Evolutionary conservation across 2,113 vertebrate species (phyloP).

Genomic region (Rhinopithecus roxellana): DNA sequence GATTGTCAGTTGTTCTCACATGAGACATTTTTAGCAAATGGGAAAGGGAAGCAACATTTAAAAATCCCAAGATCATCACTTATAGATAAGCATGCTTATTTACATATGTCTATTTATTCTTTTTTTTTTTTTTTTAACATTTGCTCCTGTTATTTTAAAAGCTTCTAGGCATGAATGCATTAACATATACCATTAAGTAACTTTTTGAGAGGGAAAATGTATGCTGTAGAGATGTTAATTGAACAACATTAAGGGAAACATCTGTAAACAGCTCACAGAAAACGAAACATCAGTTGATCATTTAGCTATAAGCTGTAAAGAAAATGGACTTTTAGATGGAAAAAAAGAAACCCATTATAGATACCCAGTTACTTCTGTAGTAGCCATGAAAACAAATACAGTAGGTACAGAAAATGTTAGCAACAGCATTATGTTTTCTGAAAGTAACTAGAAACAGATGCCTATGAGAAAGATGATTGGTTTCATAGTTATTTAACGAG

Average conservation of each 20-base stretch:
- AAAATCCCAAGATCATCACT: not conserved
- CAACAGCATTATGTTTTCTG: not conserved
- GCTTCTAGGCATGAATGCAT: not conserved
- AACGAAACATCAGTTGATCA: conserved; percentile 20
- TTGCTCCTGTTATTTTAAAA: conserved; percentile 26
- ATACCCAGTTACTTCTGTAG: conserved; percentile 14
- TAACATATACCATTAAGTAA: conserved; percentile 44
- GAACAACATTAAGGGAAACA: conserved; percentile 36
- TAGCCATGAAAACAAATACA: not conserved
- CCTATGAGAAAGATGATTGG: not conserved
- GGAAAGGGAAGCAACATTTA: not conserved
- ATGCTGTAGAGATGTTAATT: not conserved
- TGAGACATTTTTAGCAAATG: not conserved
- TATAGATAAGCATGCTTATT: not conserved
- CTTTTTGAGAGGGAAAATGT: not conserved
- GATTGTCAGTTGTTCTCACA: not conserved
- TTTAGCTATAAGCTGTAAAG: conserved; percentile 29
- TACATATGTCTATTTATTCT: not conserved
- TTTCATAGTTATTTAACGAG: not conserved
- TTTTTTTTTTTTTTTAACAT: not conserved
- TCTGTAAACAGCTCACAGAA: conserved; percentile 41
- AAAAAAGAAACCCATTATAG: not conserved
- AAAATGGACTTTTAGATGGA: conserved; percentile 24
- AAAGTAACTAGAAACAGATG: not conserved
- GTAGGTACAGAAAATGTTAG: not conserved